Evolutionary conservation across 2,797 vertebrate species (phyloP).

Genomic region (Acanthurus lineatus): DNA sequence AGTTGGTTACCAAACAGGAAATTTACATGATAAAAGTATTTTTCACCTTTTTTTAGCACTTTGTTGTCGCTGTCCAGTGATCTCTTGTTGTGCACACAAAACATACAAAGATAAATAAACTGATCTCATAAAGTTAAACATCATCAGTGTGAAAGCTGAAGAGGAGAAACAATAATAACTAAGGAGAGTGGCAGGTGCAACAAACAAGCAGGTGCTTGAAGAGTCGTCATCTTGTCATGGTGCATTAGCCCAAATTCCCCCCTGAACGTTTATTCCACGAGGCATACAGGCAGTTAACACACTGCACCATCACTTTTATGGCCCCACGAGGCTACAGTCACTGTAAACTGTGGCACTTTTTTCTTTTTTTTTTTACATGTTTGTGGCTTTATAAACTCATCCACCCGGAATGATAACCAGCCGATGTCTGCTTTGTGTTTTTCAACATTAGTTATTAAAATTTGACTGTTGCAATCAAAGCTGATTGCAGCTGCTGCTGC

Average conservation of each 20-base stretch:
- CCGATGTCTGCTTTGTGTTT: conserved; percentile 23
- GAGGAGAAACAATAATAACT: neutral
- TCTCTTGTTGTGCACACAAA: neutral
- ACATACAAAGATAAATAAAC: neutral
- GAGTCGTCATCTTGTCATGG: conserved; percentile 42
- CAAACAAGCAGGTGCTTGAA: conserved; percentile 55
- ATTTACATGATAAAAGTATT: neutral
- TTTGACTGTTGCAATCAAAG: conserved; percentile 44
- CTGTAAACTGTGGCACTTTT: conserved; percentile 1
- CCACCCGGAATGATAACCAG: conserved; percentile 14
- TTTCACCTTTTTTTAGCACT: neutral
- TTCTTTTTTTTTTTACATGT: neutral
- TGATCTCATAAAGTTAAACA: neutral
- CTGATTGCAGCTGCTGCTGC: conserved; percentile 51
- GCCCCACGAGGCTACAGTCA: conserved; percentile 18
- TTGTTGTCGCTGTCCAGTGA: neutral
- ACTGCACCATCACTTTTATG: conserved; percentile 25
- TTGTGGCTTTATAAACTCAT: conserved; percentile 10
- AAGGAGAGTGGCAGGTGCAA: conserved; percentile 50
- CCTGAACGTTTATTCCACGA: conserved; percentile 46
- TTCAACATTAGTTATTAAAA: conserved; percentile 47
- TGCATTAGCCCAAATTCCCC: conserved; percentile 60
- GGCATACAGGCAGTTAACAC: conserved; percentile 39
- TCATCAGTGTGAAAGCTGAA: conserved; percentile 4
- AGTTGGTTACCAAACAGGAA: neutral